A percentile compares a stretch with the other conserved stretches of the same genome.
phyloP scores from a whole-genome alignment of 1,140 invertebrate species.

The Hypothenemus hampei region DNA sequence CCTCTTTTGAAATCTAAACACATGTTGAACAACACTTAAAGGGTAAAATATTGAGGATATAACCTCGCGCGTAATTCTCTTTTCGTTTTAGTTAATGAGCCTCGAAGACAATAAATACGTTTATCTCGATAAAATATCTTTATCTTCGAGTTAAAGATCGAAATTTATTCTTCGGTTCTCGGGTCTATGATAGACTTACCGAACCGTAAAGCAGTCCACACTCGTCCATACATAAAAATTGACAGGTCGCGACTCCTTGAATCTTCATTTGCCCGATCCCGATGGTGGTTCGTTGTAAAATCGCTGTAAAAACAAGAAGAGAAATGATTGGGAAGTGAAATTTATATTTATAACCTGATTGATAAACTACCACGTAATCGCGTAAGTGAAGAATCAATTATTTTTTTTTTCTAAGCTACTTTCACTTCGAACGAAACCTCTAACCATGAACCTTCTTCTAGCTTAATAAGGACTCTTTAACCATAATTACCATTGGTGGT shows the following conservation, averaged over 20 bases:
- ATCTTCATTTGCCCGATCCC: slow-evolving; percentile 74
- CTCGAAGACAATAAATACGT: slow-evolving; percentile 11
- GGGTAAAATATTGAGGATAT: slow-evolving; percentile 14
- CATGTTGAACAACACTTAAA: slow-evolving; percentile 19
- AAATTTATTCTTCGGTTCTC: background rate
- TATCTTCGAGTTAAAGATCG: no score
- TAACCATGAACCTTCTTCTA: slow-evolving; percentile 12
- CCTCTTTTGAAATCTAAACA: slow-evolving; percentile 21
- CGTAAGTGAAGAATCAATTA: slow-evolving; percentile 11
- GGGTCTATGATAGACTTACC: slow-evolving; percentile 66
- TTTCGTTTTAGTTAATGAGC: slow-evolving; percentile 15
- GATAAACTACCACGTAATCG: slow-evolving; percentile 4
- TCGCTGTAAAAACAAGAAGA: slow-evolving; percentile 60
- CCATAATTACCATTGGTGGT: slow-evolving; percentile 15
- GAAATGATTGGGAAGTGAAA: slow-evolving; percentile 3
- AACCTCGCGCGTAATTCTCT: slow-evolving; percentile 13
- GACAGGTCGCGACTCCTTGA: slow-evolving; percentile 74
- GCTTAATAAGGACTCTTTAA: slow-evolving; percentile 1
- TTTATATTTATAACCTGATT: background rate
- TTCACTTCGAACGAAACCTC: background rate
- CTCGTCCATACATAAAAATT: slow-evolving; percentile 79
- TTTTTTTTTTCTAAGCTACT: slow-evolving; percentile 7
- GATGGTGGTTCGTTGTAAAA: slow-evolving; percentile 73
- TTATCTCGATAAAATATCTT: no score
- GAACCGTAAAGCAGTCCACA: slow-evolving; percentile 78